Base-by-base conservation (phyloP, 2,113 vertebrate genomes). In the Peucedramus taeniatus region DNA sequence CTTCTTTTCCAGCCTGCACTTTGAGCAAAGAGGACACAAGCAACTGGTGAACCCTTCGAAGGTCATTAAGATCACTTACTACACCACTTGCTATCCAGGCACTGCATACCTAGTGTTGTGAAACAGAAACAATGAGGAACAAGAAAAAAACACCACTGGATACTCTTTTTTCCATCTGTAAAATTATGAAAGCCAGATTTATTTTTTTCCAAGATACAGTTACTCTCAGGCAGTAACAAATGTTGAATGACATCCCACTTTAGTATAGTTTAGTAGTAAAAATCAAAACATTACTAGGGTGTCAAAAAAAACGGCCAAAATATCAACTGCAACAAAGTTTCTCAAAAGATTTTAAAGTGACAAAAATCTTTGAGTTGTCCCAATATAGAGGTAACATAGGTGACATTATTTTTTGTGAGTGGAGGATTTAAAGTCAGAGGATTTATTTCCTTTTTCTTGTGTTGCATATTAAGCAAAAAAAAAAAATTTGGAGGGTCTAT, bases 81-180 rank as follows among this genome's bases (percentile, higher is more conserved):
- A 99, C 99, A 45, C 99, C 98, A 66, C 99, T 99, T 95, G 98
- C 97, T 54, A 99, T 98, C 99, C 99, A 99, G 44, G 99, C 98
- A 94, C 99, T 99, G 97, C 99, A 99, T 23, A 99, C 99, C 99
- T 99, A 96, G 59, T 89, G 66, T 87, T 86, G 51, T 23, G 72
- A 83, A 95, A 93, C 11, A 97, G 78, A 93, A 86, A 53, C 53
- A 81, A 56, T 93, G 69, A 94, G 85, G 88, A 95, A 80, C 33
- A 56, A 93, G 40, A 33, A 19, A 56, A 56, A 90, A 84, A 11
- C 57, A 69, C 31, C n/a, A 63, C 26, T 10, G 13, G 19, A 59
- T 26, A 50, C 26, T 72, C 22, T 27, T 81, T 83, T 49, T n/a
- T 50, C 26, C 21, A 61, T 15, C 40, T 71, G 23, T 77, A 77